Percentiles rank a stretch among this genome's conserved stretches.
Evolutionary conservation across 2,888 invertebrate genomes (phyloP).

Genomic region (Eristalis intricaria): DNA sequence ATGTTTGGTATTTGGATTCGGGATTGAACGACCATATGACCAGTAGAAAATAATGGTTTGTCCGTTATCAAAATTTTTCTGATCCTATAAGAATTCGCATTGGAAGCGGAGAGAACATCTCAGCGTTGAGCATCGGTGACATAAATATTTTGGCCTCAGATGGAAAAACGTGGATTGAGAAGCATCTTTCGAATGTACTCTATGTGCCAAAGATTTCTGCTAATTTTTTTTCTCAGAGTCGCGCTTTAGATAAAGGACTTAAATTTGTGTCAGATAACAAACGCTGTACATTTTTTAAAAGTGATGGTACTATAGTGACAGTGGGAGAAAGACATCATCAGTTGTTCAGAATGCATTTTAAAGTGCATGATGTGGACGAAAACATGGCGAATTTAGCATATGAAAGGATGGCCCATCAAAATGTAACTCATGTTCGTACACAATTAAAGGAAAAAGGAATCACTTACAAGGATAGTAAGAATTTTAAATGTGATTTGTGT

Average conservation of each 20-base stretch:
- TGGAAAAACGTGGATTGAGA: constrained; percentile 75
- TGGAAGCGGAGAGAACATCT: constrained; percentile 53
- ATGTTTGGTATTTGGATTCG: constrained; percentile 34
- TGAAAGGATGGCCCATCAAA: constrained; percentile 25
- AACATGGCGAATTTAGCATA: neutral
- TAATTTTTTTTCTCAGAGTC: constrained; percentile 71
- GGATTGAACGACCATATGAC: constrained; percentile 34
- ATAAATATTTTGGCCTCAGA: constrained; percentile 67
- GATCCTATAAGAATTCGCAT: constrained; percentile 28
- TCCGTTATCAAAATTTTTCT: constrained; percentile 5
- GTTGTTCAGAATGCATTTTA: too few species aligned
- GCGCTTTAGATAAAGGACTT: constrained; percentile 64
- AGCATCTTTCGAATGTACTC: constrained; percentile 62
- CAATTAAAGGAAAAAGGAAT: constrained; percentile 20
- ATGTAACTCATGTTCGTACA: constrained; percentile 11
- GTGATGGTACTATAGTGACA: neutral
- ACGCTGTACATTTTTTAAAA: neutral
- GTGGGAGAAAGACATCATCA: neutral
- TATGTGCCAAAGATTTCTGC: constrained; percentile 62
- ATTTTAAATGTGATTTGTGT: too few species aligned
- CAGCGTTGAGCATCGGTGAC: constrained; percentile 53
- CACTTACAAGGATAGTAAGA: constrained; percentile 4
- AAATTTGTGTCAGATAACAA: constrained; percentile 23
- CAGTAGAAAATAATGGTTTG: constrained; percentile 19
- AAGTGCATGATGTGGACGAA: too few species aligned